Evolutionary conservation across 1,140 invertebrate genomes (phyloP).

Genomic region (Calephelis nemesis): DNA sequence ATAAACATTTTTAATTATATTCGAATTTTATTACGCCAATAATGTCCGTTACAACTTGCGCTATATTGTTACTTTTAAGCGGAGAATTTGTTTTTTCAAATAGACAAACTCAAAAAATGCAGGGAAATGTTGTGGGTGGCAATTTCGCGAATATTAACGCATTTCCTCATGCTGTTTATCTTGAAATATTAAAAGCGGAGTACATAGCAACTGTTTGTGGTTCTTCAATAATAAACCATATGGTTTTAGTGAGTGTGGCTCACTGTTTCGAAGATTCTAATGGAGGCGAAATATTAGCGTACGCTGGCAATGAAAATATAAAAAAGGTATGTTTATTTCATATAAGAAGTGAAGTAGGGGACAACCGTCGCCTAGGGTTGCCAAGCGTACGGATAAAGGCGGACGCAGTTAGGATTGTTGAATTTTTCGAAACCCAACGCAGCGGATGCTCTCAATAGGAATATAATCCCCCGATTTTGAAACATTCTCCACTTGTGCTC

Average conservation of each 20-base stretch:
- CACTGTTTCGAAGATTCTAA: constrained; percentile 39
- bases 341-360: too few relatives aligned
- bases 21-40: not conserved
- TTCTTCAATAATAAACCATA: constrained; percentile 41
- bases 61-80: not conserved
- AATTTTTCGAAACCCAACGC: too few relatives aligned
- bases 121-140: constrained; percentile 39
- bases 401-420: too few relatives aligned
- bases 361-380: too few relatives aligned
- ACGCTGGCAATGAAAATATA: constrained; percentile 43
- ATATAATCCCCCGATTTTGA: too few relatives aligned
- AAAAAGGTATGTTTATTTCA: constrained; percentile 31
- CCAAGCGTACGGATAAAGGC: too few relatives aligned
- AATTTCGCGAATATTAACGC: constrained; percentile 30
- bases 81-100: constrained; percentile 21
- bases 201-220: constrained; percentile 33
- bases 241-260: constrained; percentile 41
- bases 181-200: constrained; percentile 25
- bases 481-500: too few relatives aligned
- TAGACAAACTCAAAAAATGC: constrained; percentile 21
- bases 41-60: not conserved
- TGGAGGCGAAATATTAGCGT: constrained; percentile 27
- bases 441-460: too few relatives aligned
- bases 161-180: constrained; percentile 43
- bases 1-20: constrained; percentile 1